Evolutionary conservation across 2,888 invertebrate species (phyloP).

Genomic region (Ditula angustiorana): DNA sequence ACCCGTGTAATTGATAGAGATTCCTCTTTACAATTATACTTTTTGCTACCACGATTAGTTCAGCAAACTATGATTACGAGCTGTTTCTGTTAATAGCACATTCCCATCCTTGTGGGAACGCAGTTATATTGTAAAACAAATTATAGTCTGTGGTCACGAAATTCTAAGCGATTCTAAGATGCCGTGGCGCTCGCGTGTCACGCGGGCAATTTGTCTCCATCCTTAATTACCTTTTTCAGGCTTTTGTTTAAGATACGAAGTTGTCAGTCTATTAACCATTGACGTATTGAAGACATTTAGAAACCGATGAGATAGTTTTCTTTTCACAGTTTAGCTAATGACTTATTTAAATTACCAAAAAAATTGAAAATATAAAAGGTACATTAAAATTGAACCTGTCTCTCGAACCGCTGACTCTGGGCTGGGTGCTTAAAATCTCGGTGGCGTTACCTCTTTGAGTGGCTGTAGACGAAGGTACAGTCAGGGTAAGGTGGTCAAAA

Average conservation of each 20-base stretch:
- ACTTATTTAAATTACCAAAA: too few species aligned
- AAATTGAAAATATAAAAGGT: too few species aligned
- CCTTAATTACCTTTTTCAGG: constrained; percentile 19
- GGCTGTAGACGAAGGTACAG: too few species aligned
- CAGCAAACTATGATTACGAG: constrained; percentile 1
- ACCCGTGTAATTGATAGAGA: constrained; percentile 17
- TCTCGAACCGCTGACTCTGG: too few species aligned
- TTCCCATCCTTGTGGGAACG: constrained; percentile 27
- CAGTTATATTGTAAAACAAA: constrained; percentile 15
- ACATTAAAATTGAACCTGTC: too few species aligned
- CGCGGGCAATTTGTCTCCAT: constrained; percentile 24
- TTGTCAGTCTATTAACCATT: not conserved
- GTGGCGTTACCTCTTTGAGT: too few species aligned
- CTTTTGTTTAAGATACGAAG: constrained; percentile 1
- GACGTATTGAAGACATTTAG: too few species aligned
- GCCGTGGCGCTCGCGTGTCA: constrained; percentile 16
- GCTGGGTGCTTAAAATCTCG: too few species aligned
- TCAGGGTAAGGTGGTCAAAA: too few species aligned
- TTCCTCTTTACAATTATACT: constrained; percentile 23
- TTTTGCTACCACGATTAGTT: constrained; percentile 2
- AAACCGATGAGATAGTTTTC: too few species aligned
- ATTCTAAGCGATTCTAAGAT: constrained; percentile 1
- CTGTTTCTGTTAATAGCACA: constrained; percentile 5
- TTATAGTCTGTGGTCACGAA: constrained; percentile 26
- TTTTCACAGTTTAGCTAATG: too few species aligned